A percentile compares a stretch with the other conserved stretches of the same genome.
phyloP scores from a whole-genome alignment of 2,888 invertebrate genomes.

The Hesperia comma region DNA sequence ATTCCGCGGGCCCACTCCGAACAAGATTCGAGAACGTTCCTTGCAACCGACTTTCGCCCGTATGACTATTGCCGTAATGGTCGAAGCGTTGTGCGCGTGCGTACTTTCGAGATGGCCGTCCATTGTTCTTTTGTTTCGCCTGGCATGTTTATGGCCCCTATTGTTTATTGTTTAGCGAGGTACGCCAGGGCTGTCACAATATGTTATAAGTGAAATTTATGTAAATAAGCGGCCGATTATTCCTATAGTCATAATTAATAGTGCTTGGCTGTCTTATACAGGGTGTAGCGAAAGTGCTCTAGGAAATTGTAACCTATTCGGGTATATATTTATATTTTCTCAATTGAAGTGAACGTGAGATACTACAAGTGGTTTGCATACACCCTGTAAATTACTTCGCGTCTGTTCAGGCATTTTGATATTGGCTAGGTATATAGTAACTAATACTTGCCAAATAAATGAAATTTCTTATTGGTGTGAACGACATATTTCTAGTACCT shows the following conservation, averaged over 20 bases:
- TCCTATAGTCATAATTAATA: conserved; percentile 48
- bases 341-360: background rate
- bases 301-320: background rate
- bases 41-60: no score
- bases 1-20: no score
- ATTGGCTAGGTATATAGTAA: conserved; percentile 49
- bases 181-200: no score
- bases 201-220: no score
- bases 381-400: conserved; percentile 15
- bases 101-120: no score
- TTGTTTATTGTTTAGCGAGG: no score
- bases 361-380: background rate
- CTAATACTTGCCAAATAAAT: conserved; percentile 68
- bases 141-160: no score
- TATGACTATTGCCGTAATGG: no score
- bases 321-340: conserved; percentile 5
- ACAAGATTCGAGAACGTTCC: no score
- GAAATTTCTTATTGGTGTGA: conserved; percentile 60
- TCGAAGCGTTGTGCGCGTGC: no score
- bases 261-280: conserved; percentile 66
- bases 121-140: no score
- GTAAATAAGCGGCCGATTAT: no score
- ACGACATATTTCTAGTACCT: conserved; percentile 49
- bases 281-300: conserved; percentile 11
- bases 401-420: conserved; percentile 24